Conservation (phyloP, 2,797 vertebrate species). For the Sphenopsis melanotis region DNA sequence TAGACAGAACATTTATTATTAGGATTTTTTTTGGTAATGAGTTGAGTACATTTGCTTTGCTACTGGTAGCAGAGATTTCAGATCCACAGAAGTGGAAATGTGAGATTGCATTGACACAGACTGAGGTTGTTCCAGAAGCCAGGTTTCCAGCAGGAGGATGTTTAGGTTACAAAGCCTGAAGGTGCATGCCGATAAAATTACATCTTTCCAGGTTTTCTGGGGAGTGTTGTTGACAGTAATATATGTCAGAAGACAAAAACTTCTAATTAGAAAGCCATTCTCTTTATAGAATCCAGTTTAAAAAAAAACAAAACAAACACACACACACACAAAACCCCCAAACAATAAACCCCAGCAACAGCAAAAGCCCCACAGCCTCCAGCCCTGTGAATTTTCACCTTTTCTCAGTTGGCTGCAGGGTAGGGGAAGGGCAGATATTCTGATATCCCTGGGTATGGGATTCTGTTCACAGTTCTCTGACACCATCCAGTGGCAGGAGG, state of each 20-base stretch:
- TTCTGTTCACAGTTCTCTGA: slow-evolving; percentile 83
- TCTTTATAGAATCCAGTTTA: background rate
- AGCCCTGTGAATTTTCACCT: background rate
- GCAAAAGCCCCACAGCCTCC: background rate
- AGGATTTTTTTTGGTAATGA: background rate
- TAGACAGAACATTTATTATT: background rate
- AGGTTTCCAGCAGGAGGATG: background rate
- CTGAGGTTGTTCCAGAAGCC: background rate
- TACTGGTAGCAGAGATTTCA: background rate
- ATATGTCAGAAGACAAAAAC: background rate
- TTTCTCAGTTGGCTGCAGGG: background rate
- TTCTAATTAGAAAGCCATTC: background rate
- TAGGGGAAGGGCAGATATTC: background rate
- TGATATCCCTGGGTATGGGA: background rate
- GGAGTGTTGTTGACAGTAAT: background rate
- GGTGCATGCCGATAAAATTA: background rate
- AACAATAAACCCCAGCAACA: background rate
- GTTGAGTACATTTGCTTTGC: background rate
- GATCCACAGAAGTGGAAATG: background rate
- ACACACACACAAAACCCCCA: background rate
- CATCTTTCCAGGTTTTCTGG: background rate
- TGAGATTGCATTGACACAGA: background rate
- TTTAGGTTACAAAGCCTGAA: background rate
- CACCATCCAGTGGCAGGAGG: slow-evolving; percentile 86
- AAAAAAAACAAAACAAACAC: background rate